Evolutionary conservation across 2,113 vertebrate genomes (phyloP).

Genomic region (Archilochus colubris): DNA sequence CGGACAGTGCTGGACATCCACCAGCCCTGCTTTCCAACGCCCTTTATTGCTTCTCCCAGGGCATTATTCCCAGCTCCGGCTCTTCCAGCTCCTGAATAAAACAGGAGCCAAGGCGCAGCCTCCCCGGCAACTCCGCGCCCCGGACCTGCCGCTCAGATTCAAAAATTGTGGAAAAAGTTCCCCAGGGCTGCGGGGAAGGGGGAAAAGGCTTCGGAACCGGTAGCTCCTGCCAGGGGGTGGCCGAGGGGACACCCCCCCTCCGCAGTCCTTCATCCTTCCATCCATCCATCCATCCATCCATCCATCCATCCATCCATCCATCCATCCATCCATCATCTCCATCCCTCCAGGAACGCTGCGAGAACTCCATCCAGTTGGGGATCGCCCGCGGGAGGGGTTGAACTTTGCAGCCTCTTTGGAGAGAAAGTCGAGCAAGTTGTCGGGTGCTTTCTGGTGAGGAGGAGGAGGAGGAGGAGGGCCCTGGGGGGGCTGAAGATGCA

Average conservation of each 20-base stretch:
- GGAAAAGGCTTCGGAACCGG: background rate
- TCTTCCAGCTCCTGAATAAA: background rate
- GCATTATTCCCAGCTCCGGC: background rate
- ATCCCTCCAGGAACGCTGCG: no score
- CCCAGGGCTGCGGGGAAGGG: background rate
- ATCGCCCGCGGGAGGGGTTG: no score
- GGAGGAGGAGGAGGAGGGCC: no score
- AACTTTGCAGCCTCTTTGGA: no score
- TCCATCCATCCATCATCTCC: no score
- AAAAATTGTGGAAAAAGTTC: background rate
- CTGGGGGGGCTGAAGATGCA: no score
- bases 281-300: rapidly evolving
- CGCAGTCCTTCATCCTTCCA: no score
- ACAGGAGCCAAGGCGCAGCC: background rate
- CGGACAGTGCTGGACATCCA: rapidly evolving
- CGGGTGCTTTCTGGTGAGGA: no score
- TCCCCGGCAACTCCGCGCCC: background rate
- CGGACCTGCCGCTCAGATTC: background rate
- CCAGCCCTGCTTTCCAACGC: background rate
- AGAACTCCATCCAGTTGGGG: no score
- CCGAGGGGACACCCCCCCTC: background rate
- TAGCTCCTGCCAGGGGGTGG: background rate
- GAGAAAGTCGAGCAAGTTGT: no score
- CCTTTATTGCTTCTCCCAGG: background rate
- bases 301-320: rapidly evolving